These are phyloP conservation scores for human DNA, from an alignment of 2,113 vertebrate genomes.

Conservation along the genomic window GRCh38 chr2:161036001-161036500, in stretches of 20 bases:
- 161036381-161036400: background rate
- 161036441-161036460: background rate
- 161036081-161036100: background rate
- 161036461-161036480: background rate
- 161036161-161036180: background rate
- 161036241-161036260: background rate
- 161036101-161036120: background rate
- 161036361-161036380: background rate
- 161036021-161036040: constrained; percentile 1
- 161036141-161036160: background rate
- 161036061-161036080: background rate
- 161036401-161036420: background rate
- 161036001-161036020: background rate
- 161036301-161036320: background rate
- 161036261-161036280: background rate
- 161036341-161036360: background rate
- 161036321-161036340: background rate
- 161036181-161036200: background rate
- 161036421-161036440: background rate
- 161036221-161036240: background rate
- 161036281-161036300: background rate
- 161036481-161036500: background rate
- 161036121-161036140: background rate
- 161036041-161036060: background rate
- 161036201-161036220: background rate